These are phyloP conservation scores for Enteromius thamalakanensis DNA, from an alignment of 2,797 vertebrate genomes.

Conservation along the genomic window DNA sequence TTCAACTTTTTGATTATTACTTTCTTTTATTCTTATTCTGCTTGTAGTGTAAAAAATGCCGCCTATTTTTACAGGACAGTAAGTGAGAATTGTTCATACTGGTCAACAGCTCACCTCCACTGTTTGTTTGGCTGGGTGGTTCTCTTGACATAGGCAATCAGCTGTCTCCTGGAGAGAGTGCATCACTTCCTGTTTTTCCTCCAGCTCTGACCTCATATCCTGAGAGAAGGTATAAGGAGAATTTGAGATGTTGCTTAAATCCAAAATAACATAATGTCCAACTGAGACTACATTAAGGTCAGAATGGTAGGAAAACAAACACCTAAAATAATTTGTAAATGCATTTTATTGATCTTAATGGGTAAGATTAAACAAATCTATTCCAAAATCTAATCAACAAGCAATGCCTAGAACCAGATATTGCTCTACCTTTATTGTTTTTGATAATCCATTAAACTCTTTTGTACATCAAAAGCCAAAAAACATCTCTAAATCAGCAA, in stretches of 20 bases:
- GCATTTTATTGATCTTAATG: background rate
- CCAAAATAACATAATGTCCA: background rate
- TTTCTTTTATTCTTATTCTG: no score
- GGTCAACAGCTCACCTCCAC: conserved; percentile 85
- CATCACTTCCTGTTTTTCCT: conserved; percentile 92
- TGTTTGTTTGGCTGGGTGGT: conserved; percentile 96
- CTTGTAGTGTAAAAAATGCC: background rate
- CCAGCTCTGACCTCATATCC: conserved; percentile 89
- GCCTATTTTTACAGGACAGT: background rate
- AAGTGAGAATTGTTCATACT: background rate
- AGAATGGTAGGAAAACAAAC: background rate
- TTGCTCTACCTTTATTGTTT: background rate
- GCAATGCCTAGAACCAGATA: background rate
- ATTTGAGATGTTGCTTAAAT: background rate
- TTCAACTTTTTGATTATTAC: no score
- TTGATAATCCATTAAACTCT: background rate
- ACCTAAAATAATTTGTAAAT: background rate
- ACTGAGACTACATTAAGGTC: background rate
- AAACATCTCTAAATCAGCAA: background rate
- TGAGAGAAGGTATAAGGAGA: conserved; percentile 60
- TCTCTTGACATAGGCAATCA: conserved; percentile 86
- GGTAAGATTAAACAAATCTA: background rate
- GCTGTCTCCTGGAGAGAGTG: conserved; percentile 90
- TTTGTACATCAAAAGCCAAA: background rate
- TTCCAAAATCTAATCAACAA: background rate